These are phyloP conservation scores for Aspidoscelis tigris DNA, from an alignment of 2,113 vertebrate species.

Conservation along the genomic window DNA sequence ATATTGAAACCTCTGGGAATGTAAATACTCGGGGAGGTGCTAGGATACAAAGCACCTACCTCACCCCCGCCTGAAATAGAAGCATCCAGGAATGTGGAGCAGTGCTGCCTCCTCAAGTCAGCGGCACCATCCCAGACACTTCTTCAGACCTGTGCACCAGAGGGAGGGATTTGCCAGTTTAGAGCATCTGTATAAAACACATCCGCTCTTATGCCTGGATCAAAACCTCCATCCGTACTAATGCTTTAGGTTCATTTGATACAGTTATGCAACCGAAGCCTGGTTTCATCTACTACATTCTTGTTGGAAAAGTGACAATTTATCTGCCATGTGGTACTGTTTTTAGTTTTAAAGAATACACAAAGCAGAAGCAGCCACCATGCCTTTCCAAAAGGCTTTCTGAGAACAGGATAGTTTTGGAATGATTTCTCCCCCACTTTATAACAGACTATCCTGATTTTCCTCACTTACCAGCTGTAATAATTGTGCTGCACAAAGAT, in stretches of 20 bases:
- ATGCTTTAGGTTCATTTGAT: conserved; percentile 63
- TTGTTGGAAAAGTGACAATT: conserved; percentile 50
- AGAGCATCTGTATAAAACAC: conserved; percentile 74
- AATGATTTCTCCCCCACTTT: neutral
- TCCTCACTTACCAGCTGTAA: conserved; percentile 89
- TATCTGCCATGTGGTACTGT: neutral
- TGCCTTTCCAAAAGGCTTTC: neutral
- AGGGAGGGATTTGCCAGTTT: conserved; percentile 74
- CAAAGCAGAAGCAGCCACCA: neutral
- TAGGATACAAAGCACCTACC: conserved; percentile 74
- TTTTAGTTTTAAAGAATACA: neutral
- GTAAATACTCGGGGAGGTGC: conserved; percentile 73
- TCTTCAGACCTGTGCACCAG: conserved; percentile 73
- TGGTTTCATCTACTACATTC: conserved; percentile 54
- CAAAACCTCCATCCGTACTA: conserved; percentile 63
- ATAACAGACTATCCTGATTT: conserved; percentile 2
- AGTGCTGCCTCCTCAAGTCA: conserved; percentile 74
- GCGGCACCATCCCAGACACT: conserved; percentile 72
- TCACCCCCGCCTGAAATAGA: conserved; percentile 73
- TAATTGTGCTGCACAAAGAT: conserved; percentile 95
- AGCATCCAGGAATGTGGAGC: conserved; percentile 74
- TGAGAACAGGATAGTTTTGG: conserved; percentile 21
- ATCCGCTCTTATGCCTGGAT: conserved; percentile 74
- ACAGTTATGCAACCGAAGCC: conserved; percentile 59
- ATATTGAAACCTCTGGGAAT: conserved; percentile 66